Evolutionary conservation across 2,888 invertebrate genomes (phyloP).

Genomic region (Atethmia centrago): DNA sequence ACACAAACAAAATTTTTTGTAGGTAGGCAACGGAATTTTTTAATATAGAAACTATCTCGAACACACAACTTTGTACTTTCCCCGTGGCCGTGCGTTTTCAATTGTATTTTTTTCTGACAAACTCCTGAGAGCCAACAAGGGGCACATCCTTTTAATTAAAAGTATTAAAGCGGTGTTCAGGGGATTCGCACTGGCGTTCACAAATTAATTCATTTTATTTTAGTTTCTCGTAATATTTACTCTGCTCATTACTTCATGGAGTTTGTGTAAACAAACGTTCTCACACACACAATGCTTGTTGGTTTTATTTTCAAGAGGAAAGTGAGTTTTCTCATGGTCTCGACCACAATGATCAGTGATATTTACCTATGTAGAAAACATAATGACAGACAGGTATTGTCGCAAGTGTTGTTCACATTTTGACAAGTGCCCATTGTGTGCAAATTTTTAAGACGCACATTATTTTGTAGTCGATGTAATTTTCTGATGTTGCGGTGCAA

Average conservation of each 20-base stretch:
- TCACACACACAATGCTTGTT: slow-evolving; percentile 57
- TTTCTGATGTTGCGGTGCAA: background rate
- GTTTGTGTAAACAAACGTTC: slow-evolving; percentile 50
- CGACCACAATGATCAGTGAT: slow-evolving; percentile 40
- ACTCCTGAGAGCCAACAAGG: slow-evolving; percentile 58
- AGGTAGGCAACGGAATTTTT: slow-evolving; percentile 25
- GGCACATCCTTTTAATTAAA: slow-evolving; percentile 68
- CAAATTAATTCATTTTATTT: slow-evolving; percentile 67
- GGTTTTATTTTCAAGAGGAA: slow-evolving; percentile 57
- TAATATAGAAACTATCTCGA: slow-evolving; percentile 48
- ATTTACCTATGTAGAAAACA: slow-evolving; percentile 55
- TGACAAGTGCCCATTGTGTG: slow-evolving; percentile 40
- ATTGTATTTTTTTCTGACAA: slow-evolving; percentile 59
- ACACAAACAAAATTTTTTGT: background rate
- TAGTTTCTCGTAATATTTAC: slow-evolving; percentile 66
- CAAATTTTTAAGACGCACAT: slow-evolving; percentile 21
- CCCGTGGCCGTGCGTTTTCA: slow-evolving; percentile 42
- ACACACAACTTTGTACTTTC: slow-evolving; percentile 38
- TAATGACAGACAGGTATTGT: slow-evolving; percentile 41
- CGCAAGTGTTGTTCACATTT: slow-evolving; percentile 32
- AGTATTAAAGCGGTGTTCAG: slow-evolving; percentile 58
- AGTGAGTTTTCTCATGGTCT: slow-evolving; percentile 59
- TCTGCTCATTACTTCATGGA: slow-evolving; percentile 34
- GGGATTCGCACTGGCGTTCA: slow-evolving; percentile 52
- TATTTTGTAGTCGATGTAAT: background rate